Base-by-base conservation (phyloP, 2,113 vertebrate genomes). In the Malurus elegans region DNA sequence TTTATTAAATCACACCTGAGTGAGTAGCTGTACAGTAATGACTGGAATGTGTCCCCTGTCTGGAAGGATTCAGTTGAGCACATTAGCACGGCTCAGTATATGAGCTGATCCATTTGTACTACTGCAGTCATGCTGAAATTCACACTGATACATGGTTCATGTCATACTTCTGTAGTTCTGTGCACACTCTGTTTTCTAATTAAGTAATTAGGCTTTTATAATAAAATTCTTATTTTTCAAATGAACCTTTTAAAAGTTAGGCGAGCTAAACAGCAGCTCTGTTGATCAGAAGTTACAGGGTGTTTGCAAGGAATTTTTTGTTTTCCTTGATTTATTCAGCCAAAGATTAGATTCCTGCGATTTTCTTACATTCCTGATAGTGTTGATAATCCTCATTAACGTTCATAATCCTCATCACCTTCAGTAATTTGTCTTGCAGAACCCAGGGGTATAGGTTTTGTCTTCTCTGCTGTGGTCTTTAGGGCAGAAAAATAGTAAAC, bases 21-120 rank as follows among this genome's bases (percentile, higher is more conserved):
- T 91, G 93, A 95, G 83, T 75, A 95, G 76, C 48, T 8, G n/a
- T 60, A 36, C 44, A 86, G 48, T 93, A 93, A 87, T 75, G 83
- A 79, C 65, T 91, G 91, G 80, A 91, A 92, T 87, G 91, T 81
- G 80, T 95, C 80, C 36, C 79, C 18, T 36, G n/a, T 56, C 48
- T 50, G 89, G 48, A 78, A 86, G 28, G 64, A 60, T 53, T 70
- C 50, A 54, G 31, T 2, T 53, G 72, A 72, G 57, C 86, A 69
- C 0, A 3, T 83, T 83, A 78, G n/a, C 44, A 32, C 10, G 6
- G 86, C 44, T 83, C 60, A 36, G 10, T 48, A 16, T 62, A 38
- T 38, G 32, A 82, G 29, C 64, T 26, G 56, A 62, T 95, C 73
- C 11, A 51, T 81, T 86, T 71, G 69, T 71, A n/a, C 56, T 90